Conservation (phyloP, 1,140 invertebrate genomes). For the Brachystomella parvula region DNA sequence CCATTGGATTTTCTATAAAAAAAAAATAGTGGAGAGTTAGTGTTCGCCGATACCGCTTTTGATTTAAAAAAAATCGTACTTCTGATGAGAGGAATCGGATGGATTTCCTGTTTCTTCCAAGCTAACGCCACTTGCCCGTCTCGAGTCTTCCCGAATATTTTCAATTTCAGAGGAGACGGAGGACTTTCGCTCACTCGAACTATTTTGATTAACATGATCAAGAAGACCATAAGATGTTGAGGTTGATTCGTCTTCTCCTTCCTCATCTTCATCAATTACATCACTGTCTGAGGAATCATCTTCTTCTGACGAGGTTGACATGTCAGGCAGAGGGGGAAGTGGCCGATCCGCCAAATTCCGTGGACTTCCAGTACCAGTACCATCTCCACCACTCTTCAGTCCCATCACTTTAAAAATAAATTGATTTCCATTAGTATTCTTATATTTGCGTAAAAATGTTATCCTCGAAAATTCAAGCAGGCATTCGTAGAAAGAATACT, state of each 20-base stretch:
- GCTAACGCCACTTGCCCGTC: neutral
- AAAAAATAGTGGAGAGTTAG: neutral
- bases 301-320: constrained; percentile 26
- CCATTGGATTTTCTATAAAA: constrained; percentile 20
- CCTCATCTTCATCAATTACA: constrained; percentile 31
- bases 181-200: neutral
- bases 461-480: neutral
- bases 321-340: neutral
- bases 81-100: neutral
- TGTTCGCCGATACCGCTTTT: neutral
- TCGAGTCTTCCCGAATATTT: neutral
- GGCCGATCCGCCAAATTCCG: neutral
- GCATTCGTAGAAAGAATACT: neutral
- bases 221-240: neutral
- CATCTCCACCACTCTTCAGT: too few relatives aligned
- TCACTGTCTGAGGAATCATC: constrained; percentile 36
- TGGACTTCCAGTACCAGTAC: neutral
- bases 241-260: constrained; percentile 22
- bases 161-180: neutral
- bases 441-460: neutral
- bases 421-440: neutral
- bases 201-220: neutral
- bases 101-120: neutral
- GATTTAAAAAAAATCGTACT: neutral
- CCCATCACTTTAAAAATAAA: constrained; percentile 5